Conservation (phyloP, 1,140 invertebrate genomes). For the Neodiprion lecontei region DNA sequence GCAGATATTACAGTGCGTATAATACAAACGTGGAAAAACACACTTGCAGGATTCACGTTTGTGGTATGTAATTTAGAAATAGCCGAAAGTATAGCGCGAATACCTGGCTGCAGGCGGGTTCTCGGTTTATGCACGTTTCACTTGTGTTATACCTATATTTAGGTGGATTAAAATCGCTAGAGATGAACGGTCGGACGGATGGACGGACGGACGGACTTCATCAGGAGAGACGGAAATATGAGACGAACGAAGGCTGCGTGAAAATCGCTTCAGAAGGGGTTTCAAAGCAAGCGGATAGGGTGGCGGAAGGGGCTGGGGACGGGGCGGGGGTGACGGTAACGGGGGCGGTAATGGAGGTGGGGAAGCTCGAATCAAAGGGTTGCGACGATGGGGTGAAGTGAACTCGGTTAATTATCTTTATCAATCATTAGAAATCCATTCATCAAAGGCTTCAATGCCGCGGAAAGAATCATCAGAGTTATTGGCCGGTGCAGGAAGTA, state of each 20-base stretch:
- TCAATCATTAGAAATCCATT: conserved; percentile 42
- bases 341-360: conserved; percentile 7
- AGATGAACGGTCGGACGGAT: neutral
- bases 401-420: conserved; percentile 38
- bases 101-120: too few species aligned
- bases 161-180: conserved; percentile 9
- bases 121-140: too few species aligned
- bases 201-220: neutral
- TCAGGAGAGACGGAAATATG: conserved; percentile 8
- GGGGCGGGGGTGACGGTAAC: conserved; percentile 14
- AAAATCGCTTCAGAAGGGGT: conserved; percentile 30
- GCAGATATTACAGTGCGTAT: too few species aligned
- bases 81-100: too few species aligned
- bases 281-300: conserved; percentile 27
- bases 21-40: too few species aligned
- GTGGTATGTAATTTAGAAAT: too few species aligned
- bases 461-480: too few species aligned
- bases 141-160: conserved; percentile 2
- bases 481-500: too few species aligned
- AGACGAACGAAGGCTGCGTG: conserved; percentile 17
- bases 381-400: conserved; percentile 18
- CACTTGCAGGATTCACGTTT: too few species aligned
- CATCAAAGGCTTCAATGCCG: conserved; percentile 30
- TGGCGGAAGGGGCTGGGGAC: conserved; percentile 4
- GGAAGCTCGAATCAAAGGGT: conserved; percentile 33